phyloP scores from a whole-genome alignment of 1,140 invertebrate genomes.

The Brachionus manjavacas region DNA sequence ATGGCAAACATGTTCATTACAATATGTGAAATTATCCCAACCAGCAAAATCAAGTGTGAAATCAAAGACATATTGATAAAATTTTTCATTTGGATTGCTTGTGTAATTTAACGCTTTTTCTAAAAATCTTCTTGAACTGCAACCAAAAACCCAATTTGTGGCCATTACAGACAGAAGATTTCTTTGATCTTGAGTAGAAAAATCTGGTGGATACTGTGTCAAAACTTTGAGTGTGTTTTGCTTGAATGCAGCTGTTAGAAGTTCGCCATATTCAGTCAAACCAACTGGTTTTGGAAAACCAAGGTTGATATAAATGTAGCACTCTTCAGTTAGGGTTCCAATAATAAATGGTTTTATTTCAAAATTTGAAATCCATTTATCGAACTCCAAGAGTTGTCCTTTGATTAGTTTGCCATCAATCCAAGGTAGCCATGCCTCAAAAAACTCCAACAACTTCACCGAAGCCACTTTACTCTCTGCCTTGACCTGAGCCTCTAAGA shows the following conservation, averaged over 20 bases:
- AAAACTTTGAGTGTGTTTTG: conserved; percentile 19
- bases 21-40: conserved; percentile 41
- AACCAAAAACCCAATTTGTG: conserved; percentile 40
- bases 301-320: conserved; percentile 8
- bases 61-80: conserved; percentile 40
- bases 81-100: background rate
- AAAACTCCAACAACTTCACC: conserved; percentile 34
- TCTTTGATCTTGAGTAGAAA: conserved; percentile 7
- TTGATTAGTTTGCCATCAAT: conserved; percentile 7
- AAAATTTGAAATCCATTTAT: background rate
- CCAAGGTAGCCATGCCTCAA: conserved; percentile 37
- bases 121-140: conserved; percentile 28
- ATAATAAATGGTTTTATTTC: conserved; percentile 20
- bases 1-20: conserved; percentile 37
- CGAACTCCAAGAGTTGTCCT: conserved; percentile 6
- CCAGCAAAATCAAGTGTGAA: conserved; percentile 20
- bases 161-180: background rate
- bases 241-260: background rate
- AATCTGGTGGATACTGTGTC: conserved; percentile 20
- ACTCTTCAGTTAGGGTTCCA: conserved; percentile 39
- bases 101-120: conserved; percentile 21
- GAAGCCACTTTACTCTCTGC: background rate
- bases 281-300: background rate
- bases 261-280: background rate
- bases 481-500: conserved; percentile 14